Evolutionary conservation across 1,140 invertebrate species (phyloP), one percentile per base, ranked within the genome.

Genomic region (Potamilus streckersoni): DNA sequence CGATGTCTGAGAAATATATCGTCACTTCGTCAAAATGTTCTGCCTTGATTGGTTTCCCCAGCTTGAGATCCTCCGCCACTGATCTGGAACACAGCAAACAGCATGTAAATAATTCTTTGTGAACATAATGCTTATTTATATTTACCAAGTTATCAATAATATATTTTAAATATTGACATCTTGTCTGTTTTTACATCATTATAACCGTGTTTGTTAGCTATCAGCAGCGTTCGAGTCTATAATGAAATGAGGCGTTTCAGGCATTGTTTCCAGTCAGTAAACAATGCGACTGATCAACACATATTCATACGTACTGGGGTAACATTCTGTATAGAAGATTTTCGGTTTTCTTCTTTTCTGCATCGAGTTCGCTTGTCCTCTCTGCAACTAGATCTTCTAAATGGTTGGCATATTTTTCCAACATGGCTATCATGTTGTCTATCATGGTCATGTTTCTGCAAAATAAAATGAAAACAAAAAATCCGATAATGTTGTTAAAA

Each of bases 321-420:
- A 97, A 90, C 95, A 97, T 96, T 84, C 95, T 92, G 88, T 96
- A 96, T n/a, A 97, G 91, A 23, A 97, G 91, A 85, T 96, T 95
- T 85, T 97, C 96, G 60, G 96, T 97, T 90, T 97, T 97, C 90
- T 95, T 96, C 90, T 96, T 96, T 90, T 97, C 96, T 90, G 95
- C 93, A 84, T 97, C 95, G 76, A 97, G 90, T 85, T 97, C 95
- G 80, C 96, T 95, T 4, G 96, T 97, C 77, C 96, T 91, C 84
- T 97, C 96, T 23, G 94, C 92, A 80, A 97, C 96, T 23, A 97
- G 88, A 83, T 97, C 95, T 87, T 97, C 96, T 84, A 97, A 90
- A 92, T 97, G 97, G 89, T 97, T 96, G 20, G 95, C 96, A 88
- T 97, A 97, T 86, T 97, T 97, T 88, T 97, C 96, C 73, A 97